These are phyloP conservation scores for Indri indri DNA, from an alignment of 2,113 vertebrate genomes.

Conservation along the genomic window DNA sequence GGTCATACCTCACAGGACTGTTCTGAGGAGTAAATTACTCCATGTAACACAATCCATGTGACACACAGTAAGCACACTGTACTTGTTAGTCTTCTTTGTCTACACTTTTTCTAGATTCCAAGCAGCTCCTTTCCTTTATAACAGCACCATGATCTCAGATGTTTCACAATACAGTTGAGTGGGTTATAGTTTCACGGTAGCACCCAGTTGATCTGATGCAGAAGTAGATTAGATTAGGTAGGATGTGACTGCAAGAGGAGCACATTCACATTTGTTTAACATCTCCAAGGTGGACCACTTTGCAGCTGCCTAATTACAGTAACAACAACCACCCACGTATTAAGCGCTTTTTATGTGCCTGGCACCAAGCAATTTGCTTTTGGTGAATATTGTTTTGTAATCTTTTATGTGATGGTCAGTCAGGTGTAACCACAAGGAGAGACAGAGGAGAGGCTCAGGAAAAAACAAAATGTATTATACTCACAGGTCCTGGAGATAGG, in stretches of 20 bases:
- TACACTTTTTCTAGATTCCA: not conserved
- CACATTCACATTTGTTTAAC: not conserved
- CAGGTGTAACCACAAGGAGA: not conserved
- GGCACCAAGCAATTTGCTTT: not conserved
- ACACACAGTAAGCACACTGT: not conserved
- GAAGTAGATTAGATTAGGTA: not conserved
- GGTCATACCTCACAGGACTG: not conserved
- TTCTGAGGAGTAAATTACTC: not conserved
- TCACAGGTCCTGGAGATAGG: not conserved
- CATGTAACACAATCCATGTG: not conserved
- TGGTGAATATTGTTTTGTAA: not conserved
- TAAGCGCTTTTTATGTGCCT: not conserved
- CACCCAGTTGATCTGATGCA: not conserved
- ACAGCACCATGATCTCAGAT: not conserved
- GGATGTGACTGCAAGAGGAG: not conserved
- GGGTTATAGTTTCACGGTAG: conserved; percentile 56
- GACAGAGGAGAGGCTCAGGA: not conserved
- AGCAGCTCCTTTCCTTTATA: not conserved
- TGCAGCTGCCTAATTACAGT: not conserved
- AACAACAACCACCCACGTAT: not conserved
- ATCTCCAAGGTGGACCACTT: not conserved
- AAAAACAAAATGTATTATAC: not conserved
- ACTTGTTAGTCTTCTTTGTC: not conserved
- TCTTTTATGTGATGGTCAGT: not conserved
- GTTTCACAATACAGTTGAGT: conserved; percentile 6